Evolutionary conservation across 2,888 invertebrate species (phyloP), one percentile per base, ranked within the genome.

Genomic region (Thymelicus sylvestris): DNA sequence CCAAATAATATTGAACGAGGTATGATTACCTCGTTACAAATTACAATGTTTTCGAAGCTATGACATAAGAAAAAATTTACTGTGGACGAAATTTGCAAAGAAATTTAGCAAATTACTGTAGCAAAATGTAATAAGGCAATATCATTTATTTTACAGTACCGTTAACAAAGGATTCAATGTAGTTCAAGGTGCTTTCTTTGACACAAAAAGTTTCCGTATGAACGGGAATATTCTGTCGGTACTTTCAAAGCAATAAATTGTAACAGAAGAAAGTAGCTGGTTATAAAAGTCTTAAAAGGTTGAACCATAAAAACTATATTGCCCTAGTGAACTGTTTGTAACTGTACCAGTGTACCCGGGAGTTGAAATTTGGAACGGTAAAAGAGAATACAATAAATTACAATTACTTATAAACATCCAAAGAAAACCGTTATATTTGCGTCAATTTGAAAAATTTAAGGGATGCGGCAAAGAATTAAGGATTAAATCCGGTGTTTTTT

Each of bases 191-290:
- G 71, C 71, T 66, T 71, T 71, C 62, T 63, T 71, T 63, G 64
- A 50, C 24, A 74, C 73, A 75, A 76, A 73, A 59, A 73, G 77
- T 44, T 44, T 73, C 75, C 74, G 74, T 77, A 78, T 67, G 67
- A 79, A 84, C 84, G 80, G 86, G 79, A 84, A 81, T 79, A 80
- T 76, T 61, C 31, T 77, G 85, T 84, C 91, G 92, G 89, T 79
- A 67, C 71, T 76, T 81, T 85, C 87, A 91, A 91, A 90, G 84
- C 78, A 76, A 78, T 77, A 83, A 90, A 89, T 84, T 89, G 82
- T 92, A 77, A 73, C 80, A 79, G 80, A 78, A 80, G 81, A 81
- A 81, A 81, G 80, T 80, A 81, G 80, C 76, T 71, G 74, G 80
- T 78, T 79, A 80, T 79, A 80, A 79, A 77, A 75, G 73, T 75